These are phyloP conservation scores for Drosophila kambysellisi DNA, from an alignment of 2,888 invertebrate species.

Conservation along the genomic window DNA sequence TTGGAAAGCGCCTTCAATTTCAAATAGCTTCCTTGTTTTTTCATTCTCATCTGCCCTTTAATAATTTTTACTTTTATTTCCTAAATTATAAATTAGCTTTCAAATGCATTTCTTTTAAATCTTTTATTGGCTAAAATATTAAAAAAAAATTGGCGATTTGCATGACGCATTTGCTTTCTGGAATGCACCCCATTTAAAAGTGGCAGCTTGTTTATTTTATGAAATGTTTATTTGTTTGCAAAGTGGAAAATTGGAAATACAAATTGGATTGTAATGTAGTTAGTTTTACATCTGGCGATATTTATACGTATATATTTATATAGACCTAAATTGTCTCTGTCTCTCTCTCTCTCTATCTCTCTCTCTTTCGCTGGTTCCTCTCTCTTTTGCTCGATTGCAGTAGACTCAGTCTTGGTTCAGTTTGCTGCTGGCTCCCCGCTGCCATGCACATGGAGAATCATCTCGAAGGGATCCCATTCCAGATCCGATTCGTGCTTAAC, in stretches of 20 bases:
- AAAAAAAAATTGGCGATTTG: constrained; percentile 4
- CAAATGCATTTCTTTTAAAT: neutral
- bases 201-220: constrained; percentile 12
- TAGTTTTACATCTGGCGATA: constrained; percentile 72
- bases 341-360: constrained; percentile 15
- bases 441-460: constrained; percentile 83
- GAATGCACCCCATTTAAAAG: constrained; percentile 8
- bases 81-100: neutral
- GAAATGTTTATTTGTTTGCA: constrained; percentile 60
- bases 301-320: constrained; percentile 20
- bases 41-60: neutral
- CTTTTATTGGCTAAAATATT: neutral
- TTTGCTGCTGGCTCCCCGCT: constrained; percentile 79
- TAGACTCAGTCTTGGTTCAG: constrained; percentile 68
- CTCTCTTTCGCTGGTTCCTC: constrained; percentile 5
- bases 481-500: constrained; percentile 81
- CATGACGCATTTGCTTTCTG: neutral
- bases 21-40: neutral
- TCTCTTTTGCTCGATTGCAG: constrained; percentile 2
- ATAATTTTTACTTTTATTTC: neutral
- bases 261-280: constrained; percentile 55
- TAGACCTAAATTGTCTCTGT: constrained; percentile 45
- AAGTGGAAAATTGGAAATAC: constrained; percentile 61
- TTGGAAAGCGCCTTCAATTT: neutral
- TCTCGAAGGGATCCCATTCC: constrained; percentile 83